These are phyloP conservation scores for Drosophila sturtevanti DNA, from an alignment of 1,140 invertebrate species.

Conservation along the genomic window DNA sequence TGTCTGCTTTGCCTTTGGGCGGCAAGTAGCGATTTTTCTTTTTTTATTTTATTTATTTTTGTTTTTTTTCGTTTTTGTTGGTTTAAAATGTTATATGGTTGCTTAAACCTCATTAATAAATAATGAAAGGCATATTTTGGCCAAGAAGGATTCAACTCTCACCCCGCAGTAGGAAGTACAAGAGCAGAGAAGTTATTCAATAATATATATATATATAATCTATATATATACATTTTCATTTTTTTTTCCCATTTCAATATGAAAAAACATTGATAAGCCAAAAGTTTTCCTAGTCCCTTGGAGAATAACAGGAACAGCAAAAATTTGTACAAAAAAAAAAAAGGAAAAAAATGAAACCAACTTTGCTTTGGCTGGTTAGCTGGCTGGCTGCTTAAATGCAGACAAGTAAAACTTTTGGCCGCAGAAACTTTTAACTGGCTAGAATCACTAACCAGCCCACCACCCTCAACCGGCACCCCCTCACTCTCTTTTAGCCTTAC, in stretches of 20 bases:
- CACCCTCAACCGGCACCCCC: not conserved
- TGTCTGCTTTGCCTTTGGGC: not conserved
- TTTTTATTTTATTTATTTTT: slow-evolving; percentile 7
- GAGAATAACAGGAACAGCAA: slow-evolving; percentile 5
- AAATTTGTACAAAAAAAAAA: slow-evolving; percentile 53
- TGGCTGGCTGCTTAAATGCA: slow-evolving; percentile 68
- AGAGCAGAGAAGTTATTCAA: slow-evolving; percentile 23
- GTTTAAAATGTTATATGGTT: slow-evolving; percentile 74
- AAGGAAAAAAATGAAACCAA: slow-evolving; percentile 35
- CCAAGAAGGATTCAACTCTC: slow-evolving; percentile 4
- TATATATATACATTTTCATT: not conserved
- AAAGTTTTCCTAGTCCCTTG: slow-evolving; percentile 50
- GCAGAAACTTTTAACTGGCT: slow-evolving; percentile 75
- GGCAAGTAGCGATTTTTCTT: slow-evolving; percentile 20
- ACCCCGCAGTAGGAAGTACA: not conserved
- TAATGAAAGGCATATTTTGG: slow-evolving; percentile 62
- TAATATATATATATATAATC: slow-evolving; percentile 6
- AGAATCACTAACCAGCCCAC: slow-evolving; percentile 14
- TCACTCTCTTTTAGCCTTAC: no score
- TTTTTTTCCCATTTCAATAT: slow-evolving; percentile 48
- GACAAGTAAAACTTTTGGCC: slow-evolving; percentile 74
- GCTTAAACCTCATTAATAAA: slow-evolving; percentile 79
- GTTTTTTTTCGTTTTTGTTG: slow-evolving; percentile 38
- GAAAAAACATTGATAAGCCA: slow-evolving; percentile 70
- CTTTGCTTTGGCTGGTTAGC: slow-evolving; percentile 52